phyloP scores from a whole-genome alignment of 2,888 invertebrate genomes.

The Luffia ferchaultella region DNA sequence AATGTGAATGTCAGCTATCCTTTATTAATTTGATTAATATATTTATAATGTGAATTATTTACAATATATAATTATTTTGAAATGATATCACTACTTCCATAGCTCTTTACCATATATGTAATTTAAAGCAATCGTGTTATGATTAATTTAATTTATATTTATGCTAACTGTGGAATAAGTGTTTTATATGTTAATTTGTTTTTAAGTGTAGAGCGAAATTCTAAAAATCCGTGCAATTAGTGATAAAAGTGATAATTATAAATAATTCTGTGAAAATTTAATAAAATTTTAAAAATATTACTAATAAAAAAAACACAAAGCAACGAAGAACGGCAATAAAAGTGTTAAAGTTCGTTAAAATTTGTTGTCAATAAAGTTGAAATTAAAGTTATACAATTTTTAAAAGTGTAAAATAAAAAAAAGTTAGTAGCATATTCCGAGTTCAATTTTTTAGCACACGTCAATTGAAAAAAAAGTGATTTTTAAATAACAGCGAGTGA shows the following conservation, averaged over 20 bases:
- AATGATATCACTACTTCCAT: too few relatives aligned
- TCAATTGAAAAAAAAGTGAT: not conserved
- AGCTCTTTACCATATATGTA: too few relatives aligned
- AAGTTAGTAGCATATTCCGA: too few relatives aligned
- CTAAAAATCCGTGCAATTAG: not conserved
- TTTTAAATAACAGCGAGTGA: not conserved
- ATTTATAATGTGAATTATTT: too few relatives aligned
- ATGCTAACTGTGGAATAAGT: not conserved
- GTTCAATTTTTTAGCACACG: too few relatives aligned
- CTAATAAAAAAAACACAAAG: not conserved
- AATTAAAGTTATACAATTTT: too few relatives aligned
- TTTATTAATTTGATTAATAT: too few relatives aligned
- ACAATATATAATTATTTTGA: too few relatives aligned
- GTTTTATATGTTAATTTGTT: not conserved
- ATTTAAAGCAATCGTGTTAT: too few relatives aligned
- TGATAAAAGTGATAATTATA: conserved; percentile 1
- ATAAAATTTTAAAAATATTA: not conserved
- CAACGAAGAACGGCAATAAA: conserved; percentile 4
- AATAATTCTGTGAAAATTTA: not conserved
- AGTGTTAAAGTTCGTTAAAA: conserved; percentile 2
- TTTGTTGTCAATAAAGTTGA: too few relatives aligned
- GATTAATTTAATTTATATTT: not conserved
- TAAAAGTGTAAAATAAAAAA: too few relatives aligned
- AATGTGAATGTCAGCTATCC: too few relatives aligned
- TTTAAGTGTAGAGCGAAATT: not conserved